Evolutionary conservation across 2,888 invertebrate species (phyloP).

Genomic region (Pseudanteris insignis): DNA sequence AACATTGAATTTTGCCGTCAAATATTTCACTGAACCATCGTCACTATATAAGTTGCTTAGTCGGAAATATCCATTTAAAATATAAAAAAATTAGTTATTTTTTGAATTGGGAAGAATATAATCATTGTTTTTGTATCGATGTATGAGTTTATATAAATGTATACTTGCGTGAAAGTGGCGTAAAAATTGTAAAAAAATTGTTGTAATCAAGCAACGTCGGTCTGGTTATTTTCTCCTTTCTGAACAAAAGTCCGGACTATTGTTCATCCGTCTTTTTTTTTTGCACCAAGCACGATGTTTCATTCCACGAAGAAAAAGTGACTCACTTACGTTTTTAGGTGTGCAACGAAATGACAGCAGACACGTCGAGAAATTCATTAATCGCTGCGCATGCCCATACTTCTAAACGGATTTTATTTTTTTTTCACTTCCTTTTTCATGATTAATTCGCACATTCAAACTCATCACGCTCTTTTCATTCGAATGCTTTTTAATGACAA

Average conservation of each 20-base stretch:
- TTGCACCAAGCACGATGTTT: conserved; percentile 22
- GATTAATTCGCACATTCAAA: conserved; percentile 26
- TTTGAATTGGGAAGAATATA: background rate
- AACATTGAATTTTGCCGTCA: background rate
- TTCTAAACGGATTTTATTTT: background rate
- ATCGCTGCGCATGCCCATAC: conserved; percentile 16
- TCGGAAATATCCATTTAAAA: no score
- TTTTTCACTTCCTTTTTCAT: conserved; percentile 11
- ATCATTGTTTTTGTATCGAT: conserved; percentile 12
- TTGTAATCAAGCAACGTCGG: conserved; percentile 39
- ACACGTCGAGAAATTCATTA: conserved; percentile 28
- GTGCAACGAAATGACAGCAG: conserved; percentile 17
- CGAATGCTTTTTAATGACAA: conserved; percentile 24
- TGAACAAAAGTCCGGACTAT: conserved; percentile 41
- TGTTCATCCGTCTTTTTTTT: conserved; percentile 36
- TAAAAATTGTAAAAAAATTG: conserved; percentile 32
- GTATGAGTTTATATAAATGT: conserved; percentile 20
- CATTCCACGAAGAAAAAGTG: conserved; percentile 37
- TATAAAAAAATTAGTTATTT: background rate
- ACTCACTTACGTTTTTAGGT: conserved; percentile 38
- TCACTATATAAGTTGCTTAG: no score
- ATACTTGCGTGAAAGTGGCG: conserved; percentile 17
- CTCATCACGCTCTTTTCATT: conserved; percentile 4
- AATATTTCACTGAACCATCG: no score
- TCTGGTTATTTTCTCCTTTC: conserved; percentile 34